Base-by-base conservation (phyloP, 2,797 vertebrate genomes). In the Cynodonichthys magdalenae region DNA sequence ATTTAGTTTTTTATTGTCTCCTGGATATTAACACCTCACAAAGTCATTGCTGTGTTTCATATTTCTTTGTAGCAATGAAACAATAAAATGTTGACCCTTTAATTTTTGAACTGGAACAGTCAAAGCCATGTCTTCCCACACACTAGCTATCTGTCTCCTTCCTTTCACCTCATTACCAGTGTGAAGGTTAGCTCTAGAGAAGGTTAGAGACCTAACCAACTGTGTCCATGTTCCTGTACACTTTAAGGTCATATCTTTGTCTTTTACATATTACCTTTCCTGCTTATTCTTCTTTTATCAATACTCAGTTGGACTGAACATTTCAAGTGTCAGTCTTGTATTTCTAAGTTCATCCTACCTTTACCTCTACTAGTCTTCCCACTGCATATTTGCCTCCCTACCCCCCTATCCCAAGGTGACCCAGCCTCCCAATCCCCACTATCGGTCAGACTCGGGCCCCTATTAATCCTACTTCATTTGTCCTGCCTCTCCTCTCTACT, bases 401-500 rank as follows among this genome's bases (percentile, higher is more conserved):
- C 77, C 74, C 80, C 79, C 68, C 84, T 78, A 75, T 84, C 64
- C 85, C 91, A 92, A 94, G 93, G 93, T 93, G 91, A 93, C 91
- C 90, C 84, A 77, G 69, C 79, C 79, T 87, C 84, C 75, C 88
- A 91, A 90, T 91, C 89, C 90, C 86, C 84, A 75, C 90, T 93
- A 91, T 91, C 90, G 88, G 88, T 90, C 85, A 80, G 86, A 60
- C 86, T 79, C 29, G 82, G 85, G 84, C 79, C 66, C 71, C 87
- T 87, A 93, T 93, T 93, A 93, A 93, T 92, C 90, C 90, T 88
- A 80, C 88, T 90, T 91, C 90, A 92, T 90, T 93, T 91, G 89
- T 90, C 89, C 87, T 83, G 77, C 85, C 88, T 89, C 82, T 86
- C 87, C 85, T 75, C 77, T 91, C 87, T 84, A 90, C 84, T 94